Percentiles rank a stretch among this genome's conserved stretches.
Evolutionary conservation across 2,797 vertebrate genomes (phyloP).

Genomic region (Poecilia velifera): DNA sequence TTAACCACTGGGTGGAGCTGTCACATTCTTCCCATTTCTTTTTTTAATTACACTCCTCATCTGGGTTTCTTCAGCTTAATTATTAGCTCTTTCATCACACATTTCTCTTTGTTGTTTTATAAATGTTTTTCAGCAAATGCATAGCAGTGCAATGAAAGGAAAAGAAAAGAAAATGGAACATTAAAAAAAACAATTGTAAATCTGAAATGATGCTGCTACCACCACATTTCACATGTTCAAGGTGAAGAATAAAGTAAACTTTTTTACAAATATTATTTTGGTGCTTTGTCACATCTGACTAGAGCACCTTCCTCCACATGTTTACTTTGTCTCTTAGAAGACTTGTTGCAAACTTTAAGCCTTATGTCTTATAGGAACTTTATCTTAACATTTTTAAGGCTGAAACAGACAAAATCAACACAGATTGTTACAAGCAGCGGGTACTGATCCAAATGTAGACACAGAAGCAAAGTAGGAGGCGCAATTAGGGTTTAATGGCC

Average conservation of each 20-base stretch:
- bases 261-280: not conserved
- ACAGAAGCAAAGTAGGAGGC: not conserved
- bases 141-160: not conserved
- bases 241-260: not conserved
- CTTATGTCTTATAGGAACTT: not conserved
- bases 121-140: slow-evolving; percentile 37
- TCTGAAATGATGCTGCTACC: not conserved
- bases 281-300: not conserved
- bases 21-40: slow-evolving; percentile 63
- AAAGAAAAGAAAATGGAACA: not conserved
- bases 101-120: slow-evolving; percentile 18
- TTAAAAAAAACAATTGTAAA: not conserved
- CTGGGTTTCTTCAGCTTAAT: slow-evolving; percentile 22
- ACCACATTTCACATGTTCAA: not conserved
- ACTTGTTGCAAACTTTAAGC: not conserved
- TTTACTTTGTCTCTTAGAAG: not conserved
- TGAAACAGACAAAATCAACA: not conserved
- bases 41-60: slow-evolving; percentile 11
- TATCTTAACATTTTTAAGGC: not conserved
- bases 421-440: not conserved
- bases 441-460: not conserved
- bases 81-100: slow-evolving; percentile 30
- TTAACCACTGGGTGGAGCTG: slow-evolving; percentile 81
- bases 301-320: not conserved
- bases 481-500: not conserved